These are phyloP conservation scores for Heterotilapia buettikoferi DNA, from an alignment of 2,113 vertebrate genomes.

Conservation along the genomic window DNA sequence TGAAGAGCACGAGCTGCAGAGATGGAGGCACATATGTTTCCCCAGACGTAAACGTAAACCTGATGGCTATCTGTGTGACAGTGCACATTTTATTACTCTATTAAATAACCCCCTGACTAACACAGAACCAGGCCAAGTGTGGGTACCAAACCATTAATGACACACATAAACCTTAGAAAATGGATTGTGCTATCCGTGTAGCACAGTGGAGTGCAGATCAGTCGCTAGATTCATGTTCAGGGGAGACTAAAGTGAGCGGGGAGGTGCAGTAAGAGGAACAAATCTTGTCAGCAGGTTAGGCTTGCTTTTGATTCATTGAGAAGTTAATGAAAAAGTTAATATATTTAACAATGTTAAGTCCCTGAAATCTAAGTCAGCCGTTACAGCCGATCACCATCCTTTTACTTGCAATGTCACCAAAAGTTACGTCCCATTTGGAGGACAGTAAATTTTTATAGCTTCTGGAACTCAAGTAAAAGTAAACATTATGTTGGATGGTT, in stretches of 20 bases:
- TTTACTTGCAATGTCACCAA: not conserved
- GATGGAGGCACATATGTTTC: constrained; percentile 38
- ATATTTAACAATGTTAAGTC: not conserved
- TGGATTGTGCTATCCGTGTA: constrained; percentile 42
- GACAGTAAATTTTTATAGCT: not conserved
- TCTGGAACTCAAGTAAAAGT: not conserved
- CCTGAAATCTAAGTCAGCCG: not conserved
- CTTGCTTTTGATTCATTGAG: not conserved
- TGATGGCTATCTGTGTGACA: constrained; percentile 58
- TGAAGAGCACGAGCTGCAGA: constrained; percentile 12
- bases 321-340: not conserved
- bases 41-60: constrained; percentile 10
- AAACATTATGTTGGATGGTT: not conserved
- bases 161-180: constrained; percentile 44
- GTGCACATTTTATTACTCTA: constrained; percentile 56
- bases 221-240: constrained; percentile 27
- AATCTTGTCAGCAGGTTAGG: not conserved
- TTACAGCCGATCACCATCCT: not conserved
- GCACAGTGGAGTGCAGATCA: constrained; percentile 3
- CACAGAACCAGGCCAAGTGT: constrained; percentile 42
- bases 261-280: not conserved
- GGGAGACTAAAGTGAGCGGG: not conserved
- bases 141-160: constrained; percentile 55
- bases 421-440: not conserved
- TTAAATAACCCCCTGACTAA: constrained; percentile 62